phyloP scores from a whole-genome alignment of 2,797 vertebrate genomes.

The Thaleichthys pacificus region DNA sequence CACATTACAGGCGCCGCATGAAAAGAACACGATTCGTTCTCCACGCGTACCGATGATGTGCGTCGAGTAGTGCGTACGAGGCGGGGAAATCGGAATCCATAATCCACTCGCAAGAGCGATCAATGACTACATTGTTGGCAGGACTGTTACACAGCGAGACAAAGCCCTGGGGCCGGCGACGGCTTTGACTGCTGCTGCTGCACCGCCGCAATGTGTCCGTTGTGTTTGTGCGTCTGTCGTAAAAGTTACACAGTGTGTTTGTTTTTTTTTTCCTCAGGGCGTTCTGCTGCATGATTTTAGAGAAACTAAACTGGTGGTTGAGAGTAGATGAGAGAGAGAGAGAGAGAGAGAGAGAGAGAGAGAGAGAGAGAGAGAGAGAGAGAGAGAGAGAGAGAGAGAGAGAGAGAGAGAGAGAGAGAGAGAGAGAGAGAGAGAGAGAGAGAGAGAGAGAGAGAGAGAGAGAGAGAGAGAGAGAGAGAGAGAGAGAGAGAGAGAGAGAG shows the following conservation, averaged over 20 bases:
- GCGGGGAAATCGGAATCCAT: conserved; percentile 47
- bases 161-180: not conserved
- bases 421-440: not conserved
- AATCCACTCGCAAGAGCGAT: conserved; percentile 51
- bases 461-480: not conserved
- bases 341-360: not conserved
- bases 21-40: not conserved
- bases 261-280: no score
- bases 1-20: not conserved
- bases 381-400: not conserved
- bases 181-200: not conserved
- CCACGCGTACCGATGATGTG: not conserved
- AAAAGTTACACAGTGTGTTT: no score
- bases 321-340: not conserved
- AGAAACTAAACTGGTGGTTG: conserved; percentile 13
- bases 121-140: conserved; percentile 9
- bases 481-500: not conserved
- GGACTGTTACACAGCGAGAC: not conserved
- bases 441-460: not conserved
- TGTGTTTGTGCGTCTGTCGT: not conserved
- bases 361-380: not conserved
- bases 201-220: not conserved
- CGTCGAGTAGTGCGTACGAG: not conserved
- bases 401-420: not conserved
- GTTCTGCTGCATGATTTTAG: not conserved